These are phyloP conservation scores for Spinus olivaceus DNA, from an alignment of 2,797 vertebrate species.

Conservation along the genomic window DNA sequence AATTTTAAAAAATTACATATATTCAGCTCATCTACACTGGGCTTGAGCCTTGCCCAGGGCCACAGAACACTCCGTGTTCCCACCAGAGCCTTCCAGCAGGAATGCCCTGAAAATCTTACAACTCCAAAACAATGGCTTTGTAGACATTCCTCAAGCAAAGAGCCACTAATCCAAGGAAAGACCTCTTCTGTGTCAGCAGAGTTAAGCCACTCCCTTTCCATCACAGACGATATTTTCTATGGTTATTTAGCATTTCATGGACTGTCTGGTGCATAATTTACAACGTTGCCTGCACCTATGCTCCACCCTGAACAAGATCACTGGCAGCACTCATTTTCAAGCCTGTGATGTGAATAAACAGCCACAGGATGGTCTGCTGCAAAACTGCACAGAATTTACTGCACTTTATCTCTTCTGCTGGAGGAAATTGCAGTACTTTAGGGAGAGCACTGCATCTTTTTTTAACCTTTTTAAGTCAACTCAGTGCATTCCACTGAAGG, in stretches of 20 bases:
- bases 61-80: not conserved
- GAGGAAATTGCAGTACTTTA: not conserved
- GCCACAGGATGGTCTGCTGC: not conserved
- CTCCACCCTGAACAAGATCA: slow-evolving; percentile 47
- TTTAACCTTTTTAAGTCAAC: not conserved
- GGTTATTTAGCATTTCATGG: not conserved
- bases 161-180: not conserved
- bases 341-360: slow-evolving; percentile 1
- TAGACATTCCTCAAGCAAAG: not conserved
- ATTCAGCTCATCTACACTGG: not conserved
- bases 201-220: not conserved
- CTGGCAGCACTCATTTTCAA: slow-evolving; percentile 14
- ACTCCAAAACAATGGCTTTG: not conserved
- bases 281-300: slow-evolving; percentile 61
- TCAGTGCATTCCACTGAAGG: not conserved
- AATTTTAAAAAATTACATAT: not conserved
- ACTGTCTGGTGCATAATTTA: slow-evolving; percentile 25
- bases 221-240: not conserved
- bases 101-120: not conserved
- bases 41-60: not conserved
- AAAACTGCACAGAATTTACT: not conserved
- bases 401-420: not conserved
- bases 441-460: not conserved
- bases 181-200: not conserved
- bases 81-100: not conserved